Evolutionary conservation across 2,888 invertebrate genomes (phyloP).

Genomic region (Zaprionus bogoriensis): DNA sequence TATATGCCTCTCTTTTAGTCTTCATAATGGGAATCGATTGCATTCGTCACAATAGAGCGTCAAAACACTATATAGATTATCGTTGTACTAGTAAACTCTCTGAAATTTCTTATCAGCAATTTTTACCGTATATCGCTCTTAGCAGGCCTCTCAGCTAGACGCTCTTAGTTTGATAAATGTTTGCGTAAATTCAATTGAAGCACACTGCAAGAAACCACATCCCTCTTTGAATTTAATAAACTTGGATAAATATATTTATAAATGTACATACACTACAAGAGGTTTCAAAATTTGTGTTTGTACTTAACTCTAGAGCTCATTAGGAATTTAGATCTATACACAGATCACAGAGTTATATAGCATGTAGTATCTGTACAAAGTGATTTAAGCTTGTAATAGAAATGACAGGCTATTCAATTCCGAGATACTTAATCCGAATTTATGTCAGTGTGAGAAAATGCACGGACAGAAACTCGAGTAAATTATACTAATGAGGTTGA

Average conservation of each 20-base stretch:
- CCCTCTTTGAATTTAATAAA: too few species aligned
- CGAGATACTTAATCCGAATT: conserved; percentile 39
- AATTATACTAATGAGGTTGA: conserved; percentile 8
- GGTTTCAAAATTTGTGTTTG: too few species aligned
- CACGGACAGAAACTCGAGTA: conserved; percentile 9
- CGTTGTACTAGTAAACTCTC: neutral
- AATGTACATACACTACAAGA: too few species aligned
- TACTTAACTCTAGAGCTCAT: neutral
- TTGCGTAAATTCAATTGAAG: neutral
- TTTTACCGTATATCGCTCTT: neutral
- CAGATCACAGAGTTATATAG: neutral
- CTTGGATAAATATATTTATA: neutral
- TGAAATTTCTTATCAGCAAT: conserved; percentile 15
- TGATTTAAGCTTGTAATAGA: conserved; percentile 33
- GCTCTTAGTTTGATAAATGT: conserved; percentile 20
- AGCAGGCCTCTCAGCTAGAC: neutral
- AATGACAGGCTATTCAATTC: conserved; percentile 52
- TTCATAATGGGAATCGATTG: conserved; percentile 3
- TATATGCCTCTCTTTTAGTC: neutral
- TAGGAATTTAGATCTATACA: neutral
- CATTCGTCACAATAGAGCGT: conserved; percentile 3
- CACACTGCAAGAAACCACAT: neutral
- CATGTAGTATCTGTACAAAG: conserved; percentile 2
- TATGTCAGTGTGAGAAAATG: conserved; percentile 11
- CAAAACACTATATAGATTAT: conserved; percentile 2